phyloP scores from a whole-genome alignment of 1,140 invertebrate genomes.

The Drosophila rhopaloa region DNA sequence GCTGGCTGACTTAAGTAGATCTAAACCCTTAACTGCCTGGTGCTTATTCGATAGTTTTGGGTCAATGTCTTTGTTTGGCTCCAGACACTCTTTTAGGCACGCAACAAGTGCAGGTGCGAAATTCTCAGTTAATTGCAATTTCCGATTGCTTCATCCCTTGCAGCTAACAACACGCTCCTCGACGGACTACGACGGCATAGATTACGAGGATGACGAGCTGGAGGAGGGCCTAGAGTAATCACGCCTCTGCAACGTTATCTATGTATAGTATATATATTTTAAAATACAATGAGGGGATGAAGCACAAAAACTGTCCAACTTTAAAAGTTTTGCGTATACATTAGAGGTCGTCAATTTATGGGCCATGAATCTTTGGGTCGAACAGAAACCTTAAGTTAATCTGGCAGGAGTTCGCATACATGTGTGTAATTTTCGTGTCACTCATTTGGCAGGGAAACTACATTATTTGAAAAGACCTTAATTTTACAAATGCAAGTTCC shows the following conservation, averaged over 20 bases:
- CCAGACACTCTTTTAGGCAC: slow-evolving; percentile 25
- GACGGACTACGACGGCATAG: slow-evolving; percentile 70
- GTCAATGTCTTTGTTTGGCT: slow-evolving; percentile 38
- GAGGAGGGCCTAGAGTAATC: slow-evolving; percentile 73
- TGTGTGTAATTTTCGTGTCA: too few species aligned
- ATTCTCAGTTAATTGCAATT: slow-evolving; percentile 43
- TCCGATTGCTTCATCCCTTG: slow-evolving; percentile 33
- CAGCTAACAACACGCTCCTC: slow-evolving; percentile 67
- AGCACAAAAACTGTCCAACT: slow-evolving; percentile 39
- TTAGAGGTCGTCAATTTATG: slow-evolving; percentile 3
- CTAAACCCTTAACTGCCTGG: slow-evolving; percentile 9
- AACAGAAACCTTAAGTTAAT: slow-evolving; percentile 10
- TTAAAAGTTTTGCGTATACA: slow-evolving; percentile 9
- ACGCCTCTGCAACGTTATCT: slow-evolving; percentile 31
- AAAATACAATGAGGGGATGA: slow-evolving; percentile 35
- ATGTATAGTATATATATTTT: slow-evolving; percentile 35
- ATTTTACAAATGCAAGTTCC: background rate
- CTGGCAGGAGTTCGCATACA: too few species aligned
- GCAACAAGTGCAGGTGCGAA: slow-evolving; percentile 22
- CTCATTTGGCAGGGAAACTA: slow-evolving; percentile 3
- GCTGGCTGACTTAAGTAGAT: background rate
- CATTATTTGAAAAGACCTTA: background rate
- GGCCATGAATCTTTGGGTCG: background rate
- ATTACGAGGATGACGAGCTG: slow-evolving; percentile 72
- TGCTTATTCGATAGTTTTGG: slow-evolving; percentile 38